phyloP scores from a whole-genome alignment of 2,797 vertebrate species.

The Apodemus agrarius region DNA sequence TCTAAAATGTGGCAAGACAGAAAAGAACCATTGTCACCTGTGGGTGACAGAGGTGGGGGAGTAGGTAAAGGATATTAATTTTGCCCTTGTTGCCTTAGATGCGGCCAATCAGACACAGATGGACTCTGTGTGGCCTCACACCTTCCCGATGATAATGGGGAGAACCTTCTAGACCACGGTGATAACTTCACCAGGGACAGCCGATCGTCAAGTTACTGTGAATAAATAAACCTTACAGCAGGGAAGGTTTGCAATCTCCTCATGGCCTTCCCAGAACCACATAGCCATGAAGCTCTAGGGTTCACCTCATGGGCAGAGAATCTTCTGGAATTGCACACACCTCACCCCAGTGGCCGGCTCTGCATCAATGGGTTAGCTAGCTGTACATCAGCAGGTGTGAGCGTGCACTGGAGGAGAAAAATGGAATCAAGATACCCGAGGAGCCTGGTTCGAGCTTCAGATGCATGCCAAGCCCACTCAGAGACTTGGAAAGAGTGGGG shows the following conservation, averaged over 20 bases:
- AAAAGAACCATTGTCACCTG: neutral
- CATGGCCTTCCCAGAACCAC: neutral
- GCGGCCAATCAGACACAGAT: neutral
- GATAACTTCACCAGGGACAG: neutral
- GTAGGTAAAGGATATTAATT: neutral
- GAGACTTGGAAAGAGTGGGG: neutral
- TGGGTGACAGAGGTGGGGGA: neutral
- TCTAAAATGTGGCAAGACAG: neutral
- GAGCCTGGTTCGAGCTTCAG: neutral
- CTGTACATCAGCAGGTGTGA: neutral
- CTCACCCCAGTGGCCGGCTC: neutral
- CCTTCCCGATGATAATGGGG: neutral
- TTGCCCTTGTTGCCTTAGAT: neutral
- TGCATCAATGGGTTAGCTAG: neutral
- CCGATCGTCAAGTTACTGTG: neutral
- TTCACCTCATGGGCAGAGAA: neutral
- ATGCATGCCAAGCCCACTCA: rapidly evolving
- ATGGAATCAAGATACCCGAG: neutral
- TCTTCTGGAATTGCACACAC: neutral
- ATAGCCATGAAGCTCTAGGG: neutral
- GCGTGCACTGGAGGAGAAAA: neutral
- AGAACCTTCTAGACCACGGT: neutral
- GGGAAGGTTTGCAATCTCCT: neutral
- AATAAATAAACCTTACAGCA: neutral
- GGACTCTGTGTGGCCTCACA: neutral